A percentile compares a stretch with the other conserved stretches of the same genome.
These are phyloP conservation scores for Phalera bucephala DNA, from an alignment of 2,888 invertebrate genomes.

Conservation along the genomic window DNA sequence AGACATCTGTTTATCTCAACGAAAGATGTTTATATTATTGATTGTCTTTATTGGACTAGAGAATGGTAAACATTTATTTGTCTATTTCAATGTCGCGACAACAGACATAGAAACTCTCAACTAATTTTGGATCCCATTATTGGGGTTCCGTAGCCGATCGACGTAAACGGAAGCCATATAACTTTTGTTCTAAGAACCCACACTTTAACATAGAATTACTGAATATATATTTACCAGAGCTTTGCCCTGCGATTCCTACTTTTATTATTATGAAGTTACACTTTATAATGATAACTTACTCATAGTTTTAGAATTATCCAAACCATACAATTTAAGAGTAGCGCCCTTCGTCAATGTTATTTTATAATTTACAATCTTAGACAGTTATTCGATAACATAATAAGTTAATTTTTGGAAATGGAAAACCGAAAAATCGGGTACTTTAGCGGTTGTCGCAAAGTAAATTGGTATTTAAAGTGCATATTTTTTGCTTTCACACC, in stretches of 20 bases:
- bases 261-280: slow-evolving; percentile 11
- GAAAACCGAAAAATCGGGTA: too few relatives aligned
- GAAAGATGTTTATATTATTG: slow-evolving; percentile 38
- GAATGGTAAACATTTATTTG: slow-evolving; percentile 65
- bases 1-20: slow-evolving; percentile 32
- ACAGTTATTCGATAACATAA: background rate
- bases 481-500: too few relatives aligned
- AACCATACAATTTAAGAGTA: slow-evolving; percentile 10
- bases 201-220: slow-evolving; percentile 41
- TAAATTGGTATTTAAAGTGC: too few relatives aligned
- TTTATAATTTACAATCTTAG: too few relatives aligned
- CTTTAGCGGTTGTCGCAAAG: too few relatives aligned
- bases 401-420: too few relatives aligned
- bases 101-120: slow-evolving; percentile 40
- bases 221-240: slow-evolving; percentile 34
- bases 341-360: slow-evolving; percentile 8
- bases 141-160: too few relatives aligned
- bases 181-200: slow-evolving; percentile 63
- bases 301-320: slow-evolving; percentile 14
- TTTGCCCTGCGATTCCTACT: slow-evolving; percentile 43
- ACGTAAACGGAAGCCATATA: slow-evolving; percentile 9
- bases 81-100: slow-evolving; percentile 46
- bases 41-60: slow-evolving; percentile 75
- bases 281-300: slow-evolving; percentile 32
- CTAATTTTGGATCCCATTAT: slow-evolving; percentile 35